A percentile compares a stretch with the other conserved stretches of the same genome.
Evolutionary conservation across 35 echinoderm and acorn worm species (phyloP).

Genomic region (Chiridota heheva): DNA sequence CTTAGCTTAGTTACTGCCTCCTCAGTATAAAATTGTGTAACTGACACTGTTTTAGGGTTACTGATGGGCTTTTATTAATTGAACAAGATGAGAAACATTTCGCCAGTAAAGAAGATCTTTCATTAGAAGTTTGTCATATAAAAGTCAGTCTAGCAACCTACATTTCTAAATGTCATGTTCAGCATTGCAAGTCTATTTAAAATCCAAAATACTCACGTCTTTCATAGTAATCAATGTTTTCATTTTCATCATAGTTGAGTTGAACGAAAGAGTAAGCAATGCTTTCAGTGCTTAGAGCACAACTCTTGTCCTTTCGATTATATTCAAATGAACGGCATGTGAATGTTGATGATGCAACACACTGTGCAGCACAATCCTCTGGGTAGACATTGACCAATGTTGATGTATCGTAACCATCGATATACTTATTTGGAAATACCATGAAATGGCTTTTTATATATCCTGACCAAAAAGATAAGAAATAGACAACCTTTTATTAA

Average conservation of each 20-base stretch:
- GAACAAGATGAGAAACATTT: no score
- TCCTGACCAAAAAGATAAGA: constrained; percentile 21
- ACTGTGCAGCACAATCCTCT: constrained; percentile 78
- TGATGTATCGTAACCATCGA: constrained; percentile 61
- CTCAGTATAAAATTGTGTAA: no score
- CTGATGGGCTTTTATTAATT: no score
- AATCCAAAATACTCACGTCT: constrained; percentile 54
- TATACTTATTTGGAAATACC: constrained; percentile 39
- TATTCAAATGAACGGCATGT: constrained; percentile 83
- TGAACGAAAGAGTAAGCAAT: constrained; percentile 8
- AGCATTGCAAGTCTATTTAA: background rate
- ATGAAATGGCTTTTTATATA: constrained; percentile 74
- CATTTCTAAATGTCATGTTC: background rate
- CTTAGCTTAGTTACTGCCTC: no score
- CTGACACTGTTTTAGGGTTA: no score
- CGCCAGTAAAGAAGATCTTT: no score
- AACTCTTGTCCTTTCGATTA: constrained; percentile 39
- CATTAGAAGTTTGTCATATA: no score
- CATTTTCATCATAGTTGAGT: constrained; percentile 7
- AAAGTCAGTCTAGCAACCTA: background rate
- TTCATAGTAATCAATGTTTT: constrained; percentile 55
- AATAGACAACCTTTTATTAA: background rate
- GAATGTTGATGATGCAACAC: constrained; percentile 55
- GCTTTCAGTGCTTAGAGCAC: constrained; percentile 63
- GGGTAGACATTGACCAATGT: constrained; percentile 57